Evolutionary conservation across 53 echinoderm and acorn worm genomes (phyloP).

Genomic region (Holothuria scabra): DNA sequence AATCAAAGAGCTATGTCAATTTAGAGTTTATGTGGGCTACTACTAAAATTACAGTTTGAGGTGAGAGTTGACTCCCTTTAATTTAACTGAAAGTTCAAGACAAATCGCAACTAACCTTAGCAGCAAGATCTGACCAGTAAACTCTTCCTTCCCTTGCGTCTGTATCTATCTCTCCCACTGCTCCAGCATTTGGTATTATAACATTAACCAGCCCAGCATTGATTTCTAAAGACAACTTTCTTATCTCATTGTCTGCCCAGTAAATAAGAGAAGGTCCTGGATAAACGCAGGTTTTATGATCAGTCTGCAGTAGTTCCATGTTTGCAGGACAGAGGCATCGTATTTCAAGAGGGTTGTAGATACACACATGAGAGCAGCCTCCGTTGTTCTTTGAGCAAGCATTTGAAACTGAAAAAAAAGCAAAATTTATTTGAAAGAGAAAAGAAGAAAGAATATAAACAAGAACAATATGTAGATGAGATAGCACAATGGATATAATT

Average conservation of each 20-base stretch:
- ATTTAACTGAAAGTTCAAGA: too few relatives aligned
- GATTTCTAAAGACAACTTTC: conserved; percentile 81
- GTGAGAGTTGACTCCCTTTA: too few relatives aligned
- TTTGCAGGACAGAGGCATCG: conserved; percentile 87
- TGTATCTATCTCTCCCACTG: conserved; percentile 75
- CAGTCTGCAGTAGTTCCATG: conserved; percentile 71
- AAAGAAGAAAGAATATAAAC: too few relatives aligned
- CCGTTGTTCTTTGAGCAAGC: conserved; percentile 80
- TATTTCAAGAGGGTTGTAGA: conserved; percentile 73
- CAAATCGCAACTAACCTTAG: conserved; percentile 56
- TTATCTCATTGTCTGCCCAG: conserved; percentile 72
- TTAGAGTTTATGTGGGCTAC: too few relatives aligned
- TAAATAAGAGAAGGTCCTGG: conserved; percentile 94
- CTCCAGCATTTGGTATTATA: not conserved
- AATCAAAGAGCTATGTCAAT: too few relatives aligned
- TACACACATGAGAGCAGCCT: conserved; percentile 92
- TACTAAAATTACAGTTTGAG: too few relatives aligned
- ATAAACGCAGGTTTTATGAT: conserved; percentile 83
- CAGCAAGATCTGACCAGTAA: conserved; percentile 77
- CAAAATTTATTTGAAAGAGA: too few relatives aligned
- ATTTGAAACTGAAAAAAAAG: conserved; percentile 66
- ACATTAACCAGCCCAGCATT: conserved; percentile 74
- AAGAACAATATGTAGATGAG: too few relatives aligned
- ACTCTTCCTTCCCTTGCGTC: conserved; percentile 84
- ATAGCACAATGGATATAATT: too few relatives aligned